Percentiles rank a stretch among this genome's conserved stretches.
phyloP scores from a whole-genome alignment of 2,888 invertebrate species.

The Elegia similella region DNA sequence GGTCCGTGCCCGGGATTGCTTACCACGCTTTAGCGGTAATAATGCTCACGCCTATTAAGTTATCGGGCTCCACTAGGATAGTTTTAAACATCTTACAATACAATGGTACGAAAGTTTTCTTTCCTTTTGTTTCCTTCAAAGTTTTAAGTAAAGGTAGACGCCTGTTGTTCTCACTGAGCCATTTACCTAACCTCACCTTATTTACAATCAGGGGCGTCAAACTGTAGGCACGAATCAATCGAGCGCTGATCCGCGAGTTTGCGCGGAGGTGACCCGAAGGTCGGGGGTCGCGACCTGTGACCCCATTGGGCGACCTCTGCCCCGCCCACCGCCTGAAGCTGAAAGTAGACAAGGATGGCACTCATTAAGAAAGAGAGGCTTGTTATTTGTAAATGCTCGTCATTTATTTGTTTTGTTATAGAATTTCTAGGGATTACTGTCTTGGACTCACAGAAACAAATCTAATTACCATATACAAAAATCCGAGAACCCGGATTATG shows the following conservation, averaged over 20 bases:
- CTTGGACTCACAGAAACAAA: background rate
- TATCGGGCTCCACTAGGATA: no score
- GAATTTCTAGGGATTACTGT: background rate
- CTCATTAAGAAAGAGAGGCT: slow-evolving; percentile 11
- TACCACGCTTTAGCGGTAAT: no score
- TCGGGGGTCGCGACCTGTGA: slow-evolving; percentile 74
- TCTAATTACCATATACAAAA: no score
- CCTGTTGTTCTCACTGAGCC: background rate
- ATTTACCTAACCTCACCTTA: slow-evolving; percentile 8
- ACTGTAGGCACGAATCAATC: slow-evolving; percentile 53
- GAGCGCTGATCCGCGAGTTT: slow-evolving; percentile 39
- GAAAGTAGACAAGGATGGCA: slow-evolving; percentile 46
- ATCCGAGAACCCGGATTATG: no score
- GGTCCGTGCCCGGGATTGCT: no score
- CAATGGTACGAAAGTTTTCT: no score
- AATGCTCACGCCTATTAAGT: no score
- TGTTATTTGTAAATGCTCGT: slow-evolving; percentile 37
- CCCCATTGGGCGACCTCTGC: slow-evolving; percentile 77
- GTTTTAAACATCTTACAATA: no score
- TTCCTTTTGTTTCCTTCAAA: background rate
- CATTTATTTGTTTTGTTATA: background rate
- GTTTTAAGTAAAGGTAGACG: no score
- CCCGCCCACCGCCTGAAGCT: slow-evolving; percentile 66
- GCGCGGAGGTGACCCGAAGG: slow-evolving; percentile 44
- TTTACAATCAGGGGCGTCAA: slow-evolving; percentile 44